Evolutionary conservation across 53 echinoderm and acorn worm species (phyloP).

Genomic region (Apostichopus leukothele): DNA sequence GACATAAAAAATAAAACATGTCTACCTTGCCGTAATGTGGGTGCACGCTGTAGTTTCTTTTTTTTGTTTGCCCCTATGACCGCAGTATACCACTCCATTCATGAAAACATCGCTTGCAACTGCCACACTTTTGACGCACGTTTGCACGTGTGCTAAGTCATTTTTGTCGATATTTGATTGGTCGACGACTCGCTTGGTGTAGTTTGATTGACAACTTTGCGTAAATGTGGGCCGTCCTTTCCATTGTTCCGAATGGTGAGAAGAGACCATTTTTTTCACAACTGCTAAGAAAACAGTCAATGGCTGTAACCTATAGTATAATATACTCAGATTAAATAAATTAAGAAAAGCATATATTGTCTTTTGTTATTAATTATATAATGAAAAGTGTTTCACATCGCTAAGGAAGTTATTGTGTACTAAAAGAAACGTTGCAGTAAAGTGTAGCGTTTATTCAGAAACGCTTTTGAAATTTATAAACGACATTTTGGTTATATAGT

Average conservation of each 20-base stretch:
- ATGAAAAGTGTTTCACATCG: too few species aligned
- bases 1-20: too few species aligned
- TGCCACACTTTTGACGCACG: constrained; percentile 41
- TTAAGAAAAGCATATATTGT: too few species aligned
- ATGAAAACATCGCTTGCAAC: constrained; percentile 17
- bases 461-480: neutral
- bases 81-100: constrained; percentile 19
- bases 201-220: neutral
- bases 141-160: constrained; percentile 25
- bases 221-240: constrained; percentile 6
- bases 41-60: too few species aligned
- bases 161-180: constrained; percentile 2
- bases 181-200: neutral
- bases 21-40: too few species aligned
- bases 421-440: too few species aligned
- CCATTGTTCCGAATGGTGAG: constrained; percentile 17
- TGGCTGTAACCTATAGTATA: neutral
- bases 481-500: neutral
- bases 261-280: constrained; percentile 24
- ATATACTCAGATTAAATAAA: too few species aligned
- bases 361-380: too few species aligned
- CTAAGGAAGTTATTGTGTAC: too few species aligned
- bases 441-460: neutral
- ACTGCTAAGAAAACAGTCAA: neutral
- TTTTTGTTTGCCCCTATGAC: constrained; percentile 34